A percentile compares a stretch with the other conserved stretches of the same genome.
Evolutionary conservation across 2,888 invertebrate genomes (phyloP).

Genomic region (Thumatha senex): DNA sequence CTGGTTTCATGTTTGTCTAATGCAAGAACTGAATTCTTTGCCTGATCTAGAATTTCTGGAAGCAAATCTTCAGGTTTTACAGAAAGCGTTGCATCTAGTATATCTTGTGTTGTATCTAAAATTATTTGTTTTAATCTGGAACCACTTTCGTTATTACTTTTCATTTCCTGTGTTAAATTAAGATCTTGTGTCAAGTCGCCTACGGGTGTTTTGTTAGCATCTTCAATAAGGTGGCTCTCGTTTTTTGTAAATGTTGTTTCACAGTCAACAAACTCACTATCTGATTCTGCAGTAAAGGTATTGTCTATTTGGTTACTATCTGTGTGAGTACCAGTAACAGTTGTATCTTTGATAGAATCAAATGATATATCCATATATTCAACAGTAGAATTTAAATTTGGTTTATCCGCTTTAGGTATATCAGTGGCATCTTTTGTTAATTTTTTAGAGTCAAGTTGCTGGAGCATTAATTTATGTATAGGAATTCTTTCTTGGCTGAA

Average conservation of each 20-base stretch:
- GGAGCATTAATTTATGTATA: slow-evolving; percentile 63
- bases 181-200: slow-evolving; percentile 13
- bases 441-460: slow-evolving; percentile 30
- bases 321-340: slow-evolving; percentile 38
- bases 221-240: slow-evolving; percentile 33
- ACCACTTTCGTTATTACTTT: slow-evolving; percentile 20
- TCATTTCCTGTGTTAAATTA: slow-evolving; percentile 16
- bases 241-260: slow-evolving; percentile 69
- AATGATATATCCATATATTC: slow-evolving; percentile 72
- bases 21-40: background rate
- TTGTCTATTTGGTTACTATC: slow-evolving; percentile 27
- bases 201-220: slow-evolving; percentile 17
- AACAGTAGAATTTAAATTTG: slow-evolving; percentile 48
- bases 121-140: slow-evolving; percentile 31
- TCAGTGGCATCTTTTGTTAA: slow-evolving; percentile 22
- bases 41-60: slow-evolving; percentile 11
- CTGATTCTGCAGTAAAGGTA: slow-evolving; percentile 53
- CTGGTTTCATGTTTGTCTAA: background rate
- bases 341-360: slow-evolving; percentile 51
- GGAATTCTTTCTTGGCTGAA: slow-evolving; percentile 72
- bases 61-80: slow-evolving; percentile 35
- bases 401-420: background rate
- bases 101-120: slow-evolving; percentile 36
- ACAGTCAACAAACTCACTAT: slow-evolving; percentile 74
- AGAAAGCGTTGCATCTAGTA: slow-evolving; percentile 35